Percentiles rank a stretch among this genome's conserved stretches.
phyloP scores from a whole-genome alignment of 2,888 invertebrate genomes.

The Ichneumoninae sp. region DNA sequence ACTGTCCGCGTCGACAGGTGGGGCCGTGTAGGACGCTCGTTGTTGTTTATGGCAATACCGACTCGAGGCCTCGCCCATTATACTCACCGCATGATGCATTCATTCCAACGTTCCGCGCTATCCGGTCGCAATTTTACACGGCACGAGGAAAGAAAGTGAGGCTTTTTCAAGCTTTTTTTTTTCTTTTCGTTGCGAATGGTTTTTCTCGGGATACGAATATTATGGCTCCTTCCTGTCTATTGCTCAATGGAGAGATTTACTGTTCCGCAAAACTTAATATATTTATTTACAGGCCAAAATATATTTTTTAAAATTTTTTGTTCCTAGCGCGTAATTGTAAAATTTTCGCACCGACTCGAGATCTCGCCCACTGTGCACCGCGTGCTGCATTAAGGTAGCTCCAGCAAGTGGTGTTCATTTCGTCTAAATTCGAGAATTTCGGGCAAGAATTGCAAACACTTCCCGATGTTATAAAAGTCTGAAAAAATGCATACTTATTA shows the following conservation, averaged over 20 bases:
- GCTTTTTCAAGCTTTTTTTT: not conserved
- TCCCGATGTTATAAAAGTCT: too few relatives aligned
- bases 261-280: not conserved
- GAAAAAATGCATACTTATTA: too few relatives aligned
- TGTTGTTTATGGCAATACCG: conserved; percentile 79
- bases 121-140: conserved; percentile 71
- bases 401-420: too few relatives aligned
- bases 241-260: not conserved
- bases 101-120: conserved; percentile 66
- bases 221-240: not conserved
- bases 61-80: conserved; percentile 79
- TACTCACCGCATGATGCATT: conserved; percentile 76
- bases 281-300: too few relatives aligned
- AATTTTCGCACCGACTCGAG: too few relatives aligned
- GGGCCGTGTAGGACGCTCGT: conserved; percentile 81
- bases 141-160: conserved; percentile 52
- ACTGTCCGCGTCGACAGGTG: conserved; percentile 80
- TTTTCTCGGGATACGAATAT: not conserved
- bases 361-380: too few relatives aligned
- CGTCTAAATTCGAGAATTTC: too few relatives aligned
- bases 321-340: too few relatives aligned
- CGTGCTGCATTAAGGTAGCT: too few relatives aligned
- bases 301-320: too few relatives aligned
- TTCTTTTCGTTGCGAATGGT: not conserved
- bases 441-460: too few relatives aligned